Percentiles rank a stretch among this genome's conserved stretches.
Conservation (phyloP, 2,888 invertebrate genomes). For the Chromoteleia sp. region DNA sequence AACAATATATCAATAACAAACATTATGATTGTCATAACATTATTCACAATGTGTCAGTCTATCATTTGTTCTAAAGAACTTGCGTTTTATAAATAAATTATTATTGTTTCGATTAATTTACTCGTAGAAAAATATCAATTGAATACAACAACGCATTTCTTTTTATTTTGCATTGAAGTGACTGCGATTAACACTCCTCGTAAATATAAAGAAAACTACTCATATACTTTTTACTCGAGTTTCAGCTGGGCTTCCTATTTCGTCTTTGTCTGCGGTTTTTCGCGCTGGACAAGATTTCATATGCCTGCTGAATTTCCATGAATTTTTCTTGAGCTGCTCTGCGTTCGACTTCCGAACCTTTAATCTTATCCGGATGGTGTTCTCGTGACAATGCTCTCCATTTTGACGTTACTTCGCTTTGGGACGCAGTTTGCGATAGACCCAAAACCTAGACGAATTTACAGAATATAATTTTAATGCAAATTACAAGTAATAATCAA, state of each 20-base stretch:
- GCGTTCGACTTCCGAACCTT: constrained; percentile 88
- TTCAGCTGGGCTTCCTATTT: constrained; percentile 88
- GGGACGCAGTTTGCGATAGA: constrained; percentile 91
- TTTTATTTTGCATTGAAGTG: too few species aligned
- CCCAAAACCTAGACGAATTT: constrained; percentile 88
- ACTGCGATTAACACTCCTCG: too few species aligned
- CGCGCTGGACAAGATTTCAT: constrained; percentile 94
- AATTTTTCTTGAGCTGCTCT: constrained; percentile 92
- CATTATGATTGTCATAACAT: constrained; percentile 6
- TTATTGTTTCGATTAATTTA: neutral
- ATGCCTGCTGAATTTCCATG: constrained; percentile 97
- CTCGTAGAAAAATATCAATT: too few species aligned
- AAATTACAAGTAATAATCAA: too few species aligned
- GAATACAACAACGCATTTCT: too few species aligned
- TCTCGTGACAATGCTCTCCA: constrained; percentile 94
- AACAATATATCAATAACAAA: constrained; percentile 12
- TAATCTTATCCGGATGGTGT: constrained; percentile 96
- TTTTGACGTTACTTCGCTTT: constrained; percentile 92
- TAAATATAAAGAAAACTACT: too few species aligned
- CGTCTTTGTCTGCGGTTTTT: constrained; percentile 90
- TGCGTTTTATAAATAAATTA: constrained; percentile 13
- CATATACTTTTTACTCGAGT: neutral
- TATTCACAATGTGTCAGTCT: constrained; percentile 37
- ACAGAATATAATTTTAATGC: too few species aligned
- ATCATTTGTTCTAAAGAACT: constrained; percentile 37